Conservation (phyloP, 37 sponge, comb jelly and placozoan genomes). For the Geodia barretti region DNA sequence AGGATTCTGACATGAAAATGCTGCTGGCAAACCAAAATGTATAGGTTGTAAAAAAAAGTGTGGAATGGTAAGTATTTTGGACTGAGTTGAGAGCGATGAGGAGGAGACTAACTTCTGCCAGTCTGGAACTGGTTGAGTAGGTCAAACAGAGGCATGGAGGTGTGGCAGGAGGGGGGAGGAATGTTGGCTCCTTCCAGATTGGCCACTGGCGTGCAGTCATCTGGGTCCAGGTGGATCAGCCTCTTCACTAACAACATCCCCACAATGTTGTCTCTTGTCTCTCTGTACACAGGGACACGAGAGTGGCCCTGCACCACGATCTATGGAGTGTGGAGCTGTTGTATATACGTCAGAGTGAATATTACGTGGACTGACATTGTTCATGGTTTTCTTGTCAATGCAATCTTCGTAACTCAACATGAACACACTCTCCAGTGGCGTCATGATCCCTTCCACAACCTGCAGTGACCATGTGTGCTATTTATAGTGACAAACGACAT, state of each 20-base stretch:
- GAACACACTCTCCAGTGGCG: constrained; percentile 73
- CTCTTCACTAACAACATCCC: constrained; percentile 77
- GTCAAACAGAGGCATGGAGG: constrained; percentile 69
- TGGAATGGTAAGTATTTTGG: too few species aligned
- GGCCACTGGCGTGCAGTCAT: constrained; percentile 42
- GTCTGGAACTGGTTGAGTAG: constrained; percentile 80
- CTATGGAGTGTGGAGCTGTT: too few species aligned
- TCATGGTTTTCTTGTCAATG: constrained; percentile 46
- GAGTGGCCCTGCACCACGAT: constrained; percentile 81
- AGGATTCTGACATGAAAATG: too few species aligned
- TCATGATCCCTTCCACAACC: constrained; percentile 77
- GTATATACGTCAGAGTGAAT: too few species aligned
- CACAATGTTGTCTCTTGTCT: constrained; percentile 32
- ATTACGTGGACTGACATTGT: constrained; percentile 11
- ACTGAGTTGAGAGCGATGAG: not conserved
- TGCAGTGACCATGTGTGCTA: not conserved
- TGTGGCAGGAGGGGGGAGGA: constrained; percentile 66
- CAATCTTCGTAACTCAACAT: constrained; percentile 50
- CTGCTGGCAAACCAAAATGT: too few species aligned
- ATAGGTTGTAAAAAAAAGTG: not conserved
- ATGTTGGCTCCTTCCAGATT: constrained; percentile 29
- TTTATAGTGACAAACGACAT: not conserved
- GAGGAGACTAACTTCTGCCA: constrained; percentile 62
- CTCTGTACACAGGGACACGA: constrained; percentile 72
- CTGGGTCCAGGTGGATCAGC: constrained; percentile 72